phyloP scores from a whole-genome alignment of 2,113 vertebrate genomes.

The Myiozetetes cayanensis region DNA sequence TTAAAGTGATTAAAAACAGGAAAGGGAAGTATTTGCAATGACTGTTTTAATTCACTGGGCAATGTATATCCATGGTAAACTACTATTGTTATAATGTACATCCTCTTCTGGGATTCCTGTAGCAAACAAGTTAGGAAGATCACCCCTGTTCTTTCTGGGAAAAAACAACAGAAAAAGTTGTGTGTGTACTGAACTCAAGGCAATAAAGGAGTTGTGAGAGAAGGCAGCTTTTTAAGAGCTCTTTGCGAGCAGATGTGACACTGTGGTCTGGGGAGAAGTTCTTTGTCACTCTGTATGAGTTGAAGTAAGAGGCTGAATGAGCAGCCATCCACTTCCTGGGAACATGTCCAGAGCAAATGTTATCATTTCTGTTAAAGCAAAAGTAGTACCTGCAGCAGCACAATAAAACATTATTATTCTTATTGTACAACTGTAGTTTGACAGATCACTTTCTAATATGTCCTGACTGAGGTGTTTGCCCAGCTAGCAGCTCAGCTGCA shows the following conservation, averaged over 20 bases:
- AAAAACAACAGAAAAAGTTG: fast-evolving
- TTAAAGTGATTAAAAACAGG: not conserved
- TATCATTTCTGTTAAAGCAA: not conserved
- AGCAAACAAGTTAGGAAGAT: not conserved
- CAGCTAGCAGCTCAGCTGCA: not conserved
- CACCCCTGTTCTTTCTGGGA: not conserved
- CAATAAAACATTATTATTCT: not conserved
- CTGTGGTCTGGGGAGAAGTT: not conserved
- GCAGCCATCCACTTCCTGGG: not conserved
- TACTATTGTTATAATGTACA: not conserved
- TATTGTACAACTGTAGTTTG: not conserved
- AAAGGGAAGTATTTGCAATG: not conserved
- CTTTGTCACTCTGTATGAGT: not conserved
- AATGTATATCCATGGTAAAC: not conserved
- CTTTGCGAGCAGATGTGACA: not conserved
- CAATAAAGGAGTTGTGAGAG: not conserved
- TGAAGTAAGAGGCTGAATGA: not conserved
- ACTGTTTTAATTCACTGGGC: not conserved
- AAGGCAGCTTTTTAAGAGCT: not conserved
- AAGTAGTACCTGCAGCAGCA: not conserved
- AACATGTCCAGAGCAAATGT: not conserved
- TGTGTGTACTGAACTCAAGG: not conserved
- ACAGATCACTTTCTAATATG: not conserved
- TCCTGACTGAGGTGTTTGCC: not conserved
- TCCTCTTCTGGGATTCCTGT: not conserved